Conservation (phyloP, 1,140 invertebrate species). For the Macrobrachium rosenbergii region DNA sequence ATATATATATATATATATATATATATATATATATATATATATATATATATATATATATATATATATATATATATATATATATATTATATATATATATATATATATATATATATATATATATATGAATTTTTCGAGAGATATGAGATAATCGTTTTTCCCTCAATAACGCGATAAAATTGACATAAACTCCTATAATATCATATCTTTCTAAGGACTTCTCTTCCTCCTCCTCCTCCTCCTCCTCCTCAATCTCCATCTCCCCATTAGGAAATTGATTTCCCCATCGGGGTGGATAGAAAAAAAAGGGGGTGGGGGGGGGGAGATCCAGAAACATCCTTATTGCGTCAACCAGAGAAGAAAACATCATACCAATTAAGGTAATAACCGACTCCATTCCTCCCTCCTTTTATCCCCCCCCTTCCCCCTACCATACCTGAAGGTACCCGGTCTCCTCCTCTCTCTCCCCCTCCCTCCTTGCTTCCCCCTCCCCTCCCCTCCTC, state of each 20-base stretch:
- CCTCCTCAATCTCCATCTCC: no score
- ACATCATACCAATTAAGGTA: slow-evolving; percentile 1
- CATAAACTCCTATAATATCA: no score
- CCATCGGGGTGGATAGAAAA: no score
- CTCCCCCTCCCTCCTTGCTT: neutral
- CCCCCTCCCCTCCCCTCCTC: no score
- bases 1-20: slow-evolving; percentile 10
- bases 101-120: slow-evolving; percentile 38
- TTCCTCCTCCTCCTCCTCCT: no score
- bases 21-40: no score
- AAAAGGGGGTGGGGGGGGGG: no score
- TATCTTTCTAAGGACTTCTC: no score
- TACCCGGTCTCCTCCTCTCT: neutral
- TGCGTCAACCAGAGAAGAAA: neutral
- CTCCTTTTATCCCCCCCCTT: neutral
- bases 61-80: slow-evolving; percentile 20
- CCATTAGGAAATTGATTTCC: no score
- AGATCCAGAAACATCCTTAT: no score
- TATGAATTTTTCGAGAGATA: neutral
- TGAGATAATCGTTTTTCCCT: neutral
- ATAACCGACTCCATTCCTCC: neutral
- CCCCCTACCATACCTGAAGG: neutral
- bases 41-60: neutral
- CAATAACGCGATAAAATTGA: neutral
- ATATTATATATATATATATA: slow-evolving; percentile 33